Percentiles rank a stretch among this genome's conserved stretches.
These are phyloP conservation scores for Aleiodes alternator DNA, from an alignment of 2,888 invertebrate genomes.

Conservation along the genomic window DNA sequence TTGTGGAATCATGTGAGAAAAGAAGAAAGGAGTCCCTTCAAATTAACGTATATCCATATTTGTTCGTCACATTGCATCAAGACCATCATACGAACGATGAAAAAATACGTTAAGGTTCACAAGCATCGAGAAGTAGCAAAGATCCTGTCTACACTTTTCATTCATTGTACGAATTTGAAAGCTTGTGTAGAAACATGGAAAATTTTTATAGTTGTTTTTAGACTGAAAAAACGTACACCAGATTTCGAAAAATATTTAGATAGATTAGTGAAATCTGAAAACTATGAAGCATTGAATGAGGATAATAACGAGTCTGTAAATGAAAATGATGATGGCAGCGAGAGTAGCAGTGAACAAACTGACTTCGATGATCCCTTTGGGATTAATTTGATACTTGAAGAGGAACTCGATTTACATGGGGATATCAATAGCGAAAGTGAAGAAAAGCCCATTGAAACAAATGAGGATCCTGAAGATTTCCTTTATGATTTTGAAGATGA, in stretches of 20 bases:
- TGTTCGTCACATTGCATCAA: background rate
- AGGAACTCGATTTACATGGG: background rate
- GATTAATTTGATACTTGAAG: background rate
- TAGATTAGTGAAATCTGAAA: background rate
- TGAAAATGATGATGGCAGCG: background rate
- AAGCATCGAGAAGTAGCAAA: constrained; percentile 1
- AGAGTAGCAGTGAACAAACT: background rate
- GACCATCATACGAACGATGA: background rate
- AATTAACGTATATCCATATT: background rate
- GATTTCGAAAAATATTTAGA: background rate
- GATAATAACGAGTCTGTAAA: background rate
- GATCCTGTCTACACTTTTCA: background rate
- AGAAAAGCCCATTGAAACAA: background rate
- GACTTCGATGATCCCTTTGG: background rate
- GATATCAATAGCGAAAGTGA: background rate
- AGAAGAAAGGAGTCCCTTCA: background rate
- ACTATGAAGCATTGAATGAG: background rate
- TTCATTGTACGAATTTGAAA: background rate
- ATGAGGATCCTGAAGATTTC: background rate
- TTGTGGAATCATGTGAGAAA: background rate
- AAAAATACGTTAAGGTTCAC: background rate
- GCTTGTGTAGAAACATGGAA: background rate
- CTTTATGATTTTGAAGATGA: background rate
- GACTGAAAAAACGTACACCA: background rate
- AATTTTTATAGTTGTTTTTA: background rate